Percentiles rank a stretch among this genome's conserved stretches.
Evolutionary conservation across 2,113 vertebrate species (phyloP).

Genomic region (Plotosus lineatus): DNA sequence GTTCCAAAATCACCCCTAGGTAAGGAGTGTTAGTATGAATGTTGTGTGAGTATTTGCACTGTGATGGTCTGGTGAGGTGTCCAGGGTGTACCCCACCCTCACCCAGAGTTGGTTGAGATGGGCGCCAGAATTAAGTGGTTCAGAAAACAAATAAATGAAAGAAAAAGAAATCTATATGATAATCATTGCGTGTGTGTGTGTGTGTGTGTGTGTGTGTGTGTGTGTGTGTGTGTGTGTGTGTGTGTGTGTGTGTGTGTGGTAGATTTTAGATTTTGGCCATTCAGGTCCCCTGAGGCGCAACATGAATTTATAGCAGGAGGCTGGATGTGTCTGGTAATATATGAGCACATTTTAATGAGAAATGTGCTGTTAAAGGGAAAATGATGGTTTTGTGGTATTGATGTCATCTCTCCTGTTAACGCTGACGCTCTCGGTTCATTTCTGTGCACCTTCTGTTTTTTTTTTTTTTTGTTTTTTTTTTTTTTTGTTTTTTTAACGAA

Average conservation of each 20-base stretch:
- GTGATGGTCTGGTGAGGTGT: too few species aligned
- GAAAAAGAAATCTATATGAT: too few species aligned
- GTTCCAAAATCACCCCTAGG: too few species aligned
- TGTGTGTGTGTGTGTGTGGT: constrained; percentile 55
- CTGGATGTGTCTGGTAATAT: constrained; percentile 9
- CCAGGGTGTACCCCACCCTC: too few species aligned
- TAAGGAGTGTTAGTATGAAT: too few species aligned
- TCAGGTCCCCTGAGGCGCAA: constrained; percentile 21
- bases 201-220: constrained; percentile 7
- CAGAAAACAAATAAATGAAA: too few species aligned
- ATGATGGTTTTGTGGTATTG: constrained; percentile 16
- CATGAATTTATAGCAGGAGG: constrained; percentile 23
- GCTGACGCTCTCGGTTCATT: neutral
- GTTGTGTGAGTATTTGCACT: too few species aligned
- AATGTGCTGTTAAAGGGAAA: constrained; percentile 20
- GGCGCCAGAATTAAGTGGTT: too few species aligned
- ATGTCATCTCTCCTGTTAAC: neutral
- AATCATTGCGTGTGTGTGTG: constrained; percentile 46
- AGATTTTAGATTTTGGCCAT: constrained; percentile 43
- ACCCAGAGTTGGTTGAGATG: too few species aligned
- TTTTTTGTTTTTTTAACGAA: too few species aligned
- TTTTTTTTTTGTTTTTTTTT: too few species aligned
- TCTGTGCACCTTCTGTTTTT: neutral
- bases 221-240: constrained; percentile 19
- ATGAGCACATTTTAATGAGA: constrained; percentile 30